Conservation (phyloP, 1,140 invertebrate species). For the Macrotrachela quadricornifera region DNA sequence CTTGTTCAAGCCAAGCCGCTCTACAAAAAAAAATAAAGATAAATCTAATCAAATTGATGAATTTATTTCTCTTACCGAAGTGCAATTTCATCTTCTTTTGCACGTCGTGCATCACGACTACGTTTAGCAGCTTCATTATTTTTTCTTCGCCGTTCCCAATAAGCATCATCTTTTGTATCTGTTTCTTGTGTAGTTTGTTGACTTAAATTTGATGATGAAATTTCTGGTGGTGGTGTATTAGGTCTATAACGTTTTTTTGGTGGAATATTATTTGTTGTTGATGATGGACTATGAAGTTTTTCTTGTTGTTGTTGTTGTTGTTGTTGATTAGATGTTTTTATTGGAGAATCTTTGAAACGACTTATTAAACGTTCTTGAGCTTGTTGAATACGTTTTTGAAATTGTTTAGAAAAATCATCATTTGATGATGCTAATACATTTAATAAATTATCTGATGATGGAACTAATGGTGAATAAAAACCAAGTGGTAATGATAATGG, state of each 20-base stretch:
- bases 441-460: no score
- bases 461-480: neutral
- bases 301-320: neutral
- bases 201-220: neutral
- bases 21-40: constrained; percentile 18
- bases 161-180: constrained; percentile 47
- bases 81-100: constrained; percentile 74
- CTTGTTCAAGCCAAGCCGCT: constrained; percentile 59
- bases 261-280: neutral
- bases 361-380: constrained; percentile 1
- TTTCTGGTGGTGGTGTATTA: neutral
- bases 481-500: constrained; percentile 2
- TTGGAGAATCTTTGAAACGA: neutral
- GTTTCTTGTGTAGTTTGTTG: neutral
- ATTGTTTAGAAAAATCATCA: constrained; percentile 5
- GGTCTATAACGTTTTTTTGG: neutral
- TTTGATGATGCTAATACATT: neutral
- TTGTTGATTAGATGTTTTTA: neutral
- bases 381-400: constrained; percentile 7
- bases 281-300: neutral
- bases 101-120: constrained; percentile 61
- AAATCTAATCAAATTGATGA: no score
- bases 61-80: constrained; percentile 33
- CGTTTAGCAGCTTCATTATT: constrained; percentile 88
- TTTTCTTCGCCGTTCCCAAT: constrained; percentile 62